phyloP scores from a whole-genome alignment of 2,888 invertebrate genomes.

The Standfussiana lucernea region DNA sequence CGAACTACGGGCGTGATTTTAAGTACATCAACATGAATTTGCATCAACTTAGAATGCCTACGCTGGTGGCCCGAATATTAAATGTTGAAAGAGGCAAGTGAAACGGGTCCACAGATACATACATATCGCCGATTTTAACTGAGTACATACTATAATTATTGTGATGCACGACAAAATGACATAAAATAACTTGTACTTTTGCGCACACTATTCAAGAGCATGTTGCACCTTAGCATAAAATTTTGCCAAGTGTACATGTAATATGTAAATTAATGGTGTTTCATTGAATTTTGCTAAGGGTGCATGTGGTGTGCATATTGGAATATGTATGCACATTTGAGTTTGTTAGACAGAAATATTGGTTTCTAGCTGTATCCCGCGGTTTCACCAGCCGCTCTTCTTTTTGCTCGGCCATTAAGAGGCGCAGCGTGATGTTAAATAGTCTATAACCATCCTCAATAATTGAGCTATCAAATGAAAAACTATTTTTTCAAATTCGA shows the following conservation, averaged over 20 bases:
- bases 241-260: not conserved
- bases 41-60: not conserved
- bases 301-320: too few species aligned
- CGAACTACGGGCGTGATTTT: not conserved
- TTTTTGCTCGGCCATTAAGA: not conserved
- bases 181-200: too few species aligned
- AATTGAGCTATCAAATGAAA: not conserved
- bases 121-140: not conserved
- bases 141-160: not conserved
- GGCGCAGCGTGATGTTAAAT: not conserved
- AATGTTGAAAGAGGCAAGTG: not conserved
- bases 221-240: too few species aligned
- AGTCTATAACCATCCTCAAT: not conserved
- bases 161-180: not conserved
- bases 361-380: not conserved
- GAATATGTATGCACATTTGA: not conserved
- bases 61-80: not conserved
- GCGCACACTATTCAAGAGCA: too few species aligned
- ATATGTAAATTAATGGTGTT: not conserved
- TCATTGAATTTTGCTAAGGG: not conserved
- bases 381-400: not conserved
- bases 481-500: not conserved
- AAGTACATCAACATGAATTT: not conserved
- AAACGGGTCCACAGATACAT: conserved; percentile 24
- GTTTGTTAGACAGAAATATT: not conserved